Evolutionary conservation across 2,888 invertebrate genomes (phyloP), one percentile per base, ranked within the genome.

Genomic region (Trilocha varians): DNA sequence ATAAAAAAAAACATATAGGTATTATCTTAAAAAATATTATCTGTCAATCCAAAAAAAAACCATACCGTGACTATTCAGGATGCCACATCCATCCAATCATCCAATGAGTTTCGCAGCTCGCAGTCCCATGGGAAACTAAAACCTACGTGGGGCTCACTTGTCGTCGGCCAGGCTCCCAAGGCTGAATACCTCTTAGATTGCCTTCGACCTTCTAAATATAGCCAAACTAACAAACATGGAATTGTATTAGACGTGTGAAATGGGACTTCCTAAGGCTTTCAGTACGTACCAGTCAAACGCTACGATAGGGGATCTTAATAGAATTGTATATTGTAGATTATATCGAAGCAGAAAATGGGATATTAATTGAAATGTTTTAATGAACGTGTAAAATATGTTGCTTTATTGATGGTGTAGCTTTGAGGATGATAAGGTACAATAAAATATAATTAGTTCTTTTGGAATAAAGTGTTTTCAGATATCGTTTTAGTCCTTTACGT

Each of bases 121-220:
- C 42, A 66, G 52, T 51, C 76, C 74, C 82, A 60, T 60, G 74
- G 79, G 84, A 76, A 55, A 63, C 61, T 65, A 76, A 73, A 74
- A 71, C 71, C 76, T 74, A 72, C 73, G 68, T 65, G 66, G 67
- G 68, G 69, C 62, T 55, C 55, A 62, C 75, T 73, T 69, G 75
- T 68, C 72, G 63, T 55, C 66, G 65, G 55, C 62, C 48, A 50
- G 48, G 46, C 54, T 53, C 54, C 52, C 60, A 70, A 72, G 70
- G 55, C 77, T 79, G 78, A 80, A 82, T 82, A 57, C 78, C 76
- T 82, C 78, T 77, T 74, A 82, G 83, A 83, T 85, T 82, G 78
- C 70, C 75, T 64, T 57, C 67, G 59, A 71, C 64, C 70, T 73
- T 61, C 73, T 69, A 78, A 78, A 82, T 78, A 79, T 80, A 82